These are phyloP conservation scores for Eupithecia vulgata DNA, from an alignment of 2,888 invertebrate genomes.

Conservation along the genomic window DNA sequence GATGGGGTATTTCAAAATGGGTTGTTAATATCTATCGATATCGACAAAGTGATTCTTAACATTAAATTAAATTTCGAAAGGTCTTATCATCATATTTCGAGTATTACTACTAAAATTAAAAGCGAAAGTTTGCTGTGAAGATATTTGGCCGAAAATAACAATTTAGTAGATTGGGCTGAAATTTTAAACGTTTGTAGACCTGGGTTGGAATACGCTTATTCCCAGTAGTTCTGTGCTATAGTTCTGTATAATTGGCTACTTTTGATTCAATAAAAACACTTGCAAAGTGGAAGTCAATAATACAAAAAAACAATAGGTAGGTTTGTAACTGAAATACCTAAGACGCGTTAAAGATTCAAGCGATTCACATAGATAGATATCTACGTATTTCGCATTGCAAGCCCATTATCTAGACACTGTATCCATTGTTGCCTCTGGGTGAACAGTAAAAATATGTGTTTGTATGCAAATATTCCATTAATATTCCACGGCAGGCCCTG, in stretches of 20 bases:
- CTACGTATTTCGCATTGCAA: constrained; percentile 23
- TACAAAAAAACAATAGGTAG: not conserved
- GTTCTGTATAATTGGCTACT: too few relatives aligned
- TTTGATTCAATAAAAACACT: too few relatives aligned
- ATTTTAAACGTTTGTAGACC: too few relatives aligned
- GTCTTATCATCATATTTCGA: too few relatives aligned
- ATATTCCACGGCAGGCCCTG: constrained; percentile 60
- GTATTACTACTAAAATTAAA: too few relatives aligned
- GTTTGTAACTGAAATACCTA: not conserved
- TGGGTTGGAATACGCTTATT: too few relatives aligned
- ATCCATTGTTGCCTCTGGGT: constrained; percentile 34
- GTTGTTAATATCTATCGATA: not conserved
- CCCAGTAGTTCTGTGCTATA: too few relatives aligned
- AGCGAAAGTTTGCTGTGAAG: too few relatives aligned
- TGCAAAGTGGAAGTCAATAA: too few relatives aligned
- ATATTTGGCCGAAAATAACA: too few relatives aligned
- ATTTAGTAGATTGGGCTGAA: too few relatives aligned
- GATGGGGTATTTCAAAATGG: not conserved
- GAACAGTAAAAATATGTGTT: constrained; percentile 67
- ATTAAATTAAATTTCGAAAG: not conserved
- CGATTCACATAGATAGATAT: constrained; percentile 13
- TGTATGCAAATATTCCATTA: constrained; percentile 77
- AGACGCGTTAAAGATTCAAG: constrained; percentile 6
- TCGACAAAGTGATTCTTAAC: not conserved
- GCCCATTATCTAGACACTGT: constrained; percentile 25